Conservation (phyloP, 2,888 invertebrate species). For the Smittia aterrima region DNA sequence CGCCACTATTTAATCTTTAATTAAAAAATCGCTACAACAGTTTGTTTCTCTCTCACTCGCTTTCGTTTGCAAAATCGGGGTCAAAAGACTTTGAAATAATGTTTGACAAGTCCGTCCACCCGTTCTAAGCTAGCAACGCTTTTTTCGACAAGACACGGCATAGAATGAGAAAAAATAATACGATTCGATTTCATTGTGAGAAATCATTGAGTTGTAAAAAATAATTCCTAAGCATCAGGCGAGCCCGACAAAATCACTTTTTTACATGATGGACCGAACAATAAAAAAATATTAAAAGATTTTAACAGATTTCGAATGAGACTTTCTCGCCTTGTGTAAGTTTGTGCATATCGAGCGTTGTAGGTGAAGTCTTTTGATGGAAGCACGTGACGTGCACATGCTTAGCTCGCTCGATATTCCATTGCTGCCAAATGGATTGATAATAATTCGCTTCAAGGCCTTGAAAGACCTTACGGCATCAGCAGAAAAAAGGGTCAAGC, state of each 20-base stretch:
- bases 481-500: slow-evolving; percentile 38
- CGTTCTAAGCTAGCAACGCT: not conserved
- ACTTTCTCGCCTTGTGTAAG: not conserved
- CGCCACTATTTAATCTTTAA: slow-evolving; percentile 29
- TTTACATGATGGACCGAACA: slow-evolving; percentile 1
- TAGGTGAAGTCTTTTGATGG: not conserved
- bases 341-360: not conserved
- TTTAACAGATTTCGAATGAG: slow-evolving; percentile 6
- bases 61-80: not conserved
- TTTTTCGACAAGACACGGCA: not conserved
- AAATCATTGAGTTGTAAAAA: slow-evolving; percentile 33
- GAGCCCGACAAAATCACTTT: not conserved
- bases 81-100: slow-evolving; percentile 3
- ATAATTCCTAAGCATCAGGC: slow-evolving; percentile 32
- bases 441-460: slow-evolving; percentile 34
- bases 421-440: slow-evolving; percentile 36
- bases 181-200: slow-evolving; percentile 33
- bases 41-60: not conserved
- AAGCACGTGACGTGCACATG: slow-evolving; percentile 40
- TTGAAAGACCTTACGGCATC: slow-evolving; percentile 12
- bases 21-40: slow-evolving; percentile 30
- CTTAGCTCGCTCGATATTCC: not conserved
- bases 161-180: not conserved
- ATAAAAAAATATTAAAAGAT: not conserved
- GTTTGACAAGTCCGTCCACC: not conserved